Conservation (phyloP, 2,888 invertebrate species). For the Pollenia griseotomentosa region DNA sequence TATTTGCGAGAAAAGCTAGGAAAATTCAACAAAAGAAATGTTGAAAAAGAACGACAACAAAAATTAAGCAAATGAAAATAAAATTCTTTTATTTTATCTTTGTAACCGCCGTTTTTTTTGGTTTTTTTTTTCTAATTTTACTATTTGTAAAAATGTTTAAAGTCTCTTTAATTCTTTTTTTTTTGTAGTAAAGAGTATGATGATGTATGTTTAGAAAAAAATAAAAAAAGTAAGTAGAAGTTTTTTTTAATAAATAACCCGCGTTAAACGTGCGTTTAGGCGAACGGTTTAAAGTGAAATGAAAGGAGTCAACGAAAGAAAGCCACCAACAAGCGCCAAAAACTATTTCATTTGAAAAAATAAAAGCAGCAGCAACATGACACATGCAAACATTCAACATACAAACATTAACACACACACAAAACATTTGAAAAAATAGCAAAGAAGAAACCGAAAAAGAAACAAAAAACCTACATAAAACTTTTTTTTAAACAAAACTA, state of each 20-base stretch:
- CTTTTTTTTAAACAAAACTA: constrained; percentile 29
- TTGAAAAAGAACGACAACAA: constrained; percentile 7
- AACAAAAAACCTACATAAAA: constrained; percentile 60
- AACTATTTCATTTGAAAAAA: constrained; percentile 72
- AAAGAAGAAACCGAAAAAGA: constrained; percentile 47
- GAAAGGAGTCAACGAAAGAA: constrained; percentile 85
- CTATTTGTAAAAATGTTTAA: constrained; percentile 33
- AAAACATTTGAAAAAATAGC: constrained; percentile 35
- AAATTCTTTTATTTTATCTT: constrained; percentile 23
- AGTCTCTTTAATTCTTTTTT: not conserved
- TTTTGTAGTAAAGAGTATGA: constrained; percentile 28
- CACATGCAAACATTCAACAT: constrained; percentile 21
- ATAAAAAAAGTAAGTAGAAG: constrained; percentile 43
- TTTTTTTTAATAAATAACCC: constrained; percentile 76
- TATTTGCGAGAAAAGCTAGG: constrained; percentile 29
- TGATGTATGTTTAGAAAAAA: too few relatives aligned
- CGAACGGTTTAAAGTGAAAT: constrained; percentile 85
- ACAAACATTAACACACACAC: constrained; percentile 16
- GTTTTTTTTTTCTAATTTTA: constrained; percentile 28
- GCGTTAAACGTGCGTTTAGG: constrained; percentile 84
- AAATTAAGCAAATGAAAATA: not conserved
- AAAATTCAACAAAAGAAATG: constrained; percentile 4
- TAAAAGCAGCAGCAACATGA: constrained; percentile 58
- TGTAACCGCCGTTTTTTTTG: not conserved
- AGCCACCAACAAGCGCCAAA: constrained; percentile 80